These are phyloP conservation scores for Harpagifer antarcticus DNA, from an alignment of 2,797 vertebrate species.

Conservation along the genomic window DNA sequence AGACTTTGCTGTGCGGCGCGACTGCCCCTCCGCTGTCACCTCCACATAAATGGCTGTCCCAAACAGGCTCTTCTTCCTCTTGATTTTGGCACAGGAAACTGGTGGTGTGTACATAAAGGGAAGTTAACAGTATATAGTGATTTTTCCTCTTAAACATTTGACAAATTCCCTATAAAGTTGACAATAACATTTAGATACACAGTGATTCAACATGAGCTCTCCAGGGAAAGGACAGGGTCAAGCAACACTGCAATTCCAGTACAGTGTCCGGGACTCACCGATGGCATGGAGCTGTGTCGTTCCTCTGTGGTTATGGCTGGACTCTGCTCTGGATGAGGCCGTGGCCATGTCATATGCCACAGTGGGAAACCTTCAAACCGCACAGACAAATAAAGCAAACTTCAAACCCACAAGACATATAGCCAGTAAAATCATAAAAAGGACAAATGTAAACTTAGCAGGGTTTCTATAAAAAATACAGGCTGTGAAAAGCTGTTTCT, in stretches of 20 bases:
- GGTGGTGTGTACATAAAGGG: slow-evolving; percentile 48
- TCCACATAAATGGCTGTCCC: slow-evolving; percentile 95
- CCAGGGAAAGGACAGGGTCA: not conserved
- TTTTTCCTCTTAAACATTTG: not conserved
- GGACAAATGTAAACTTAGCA: slow-evolving; percentile 5
- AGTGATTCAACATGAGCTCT: not conserved
- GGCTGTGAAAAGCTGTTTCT: not conserved
- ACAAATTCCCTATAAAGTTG: not conserved
- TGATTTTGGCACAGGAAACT: slow-evolving; percentile 99
- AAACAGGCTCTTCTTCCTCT: slow-evolving; percentile 97
- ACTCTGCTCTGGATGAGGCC: slow-evolving; percentile 91
- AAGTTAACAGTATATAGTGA: slow-evolving; percentile 2
- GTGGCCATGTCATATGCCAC: slow-evolving; percentile 96
- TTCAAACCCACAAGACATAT: not conserved
- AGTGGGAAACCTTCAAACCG: slow-evolving; percentile 84
- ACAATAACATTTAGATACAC: slow-evolving; percentile 2
- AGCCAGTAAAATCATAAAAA: slow-evolving; percentile 4
- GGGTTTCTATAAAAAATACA: slow-evolving; percentile 3
- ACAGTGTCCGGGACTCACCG: slow-evolving; percentile 81
- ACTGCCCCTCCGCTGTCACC: slow-evolving; percentile 93
- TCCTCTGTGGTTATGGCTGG: slow-evolving; percentile 90
- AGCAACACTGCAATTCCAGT: too few relatives aligned
- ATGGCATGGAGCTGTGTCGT: slow-evolving; percentile 94
- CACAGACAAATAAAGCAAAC: slow-evolving; percentile 8
- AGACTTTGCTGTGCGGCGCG: slow-evolving; percentile 93